These are phyloP conservation scores for Timema cristinae DNA, from an alignment of 2,888 invertebrate species.

Conservation along the genomic window DNA sequence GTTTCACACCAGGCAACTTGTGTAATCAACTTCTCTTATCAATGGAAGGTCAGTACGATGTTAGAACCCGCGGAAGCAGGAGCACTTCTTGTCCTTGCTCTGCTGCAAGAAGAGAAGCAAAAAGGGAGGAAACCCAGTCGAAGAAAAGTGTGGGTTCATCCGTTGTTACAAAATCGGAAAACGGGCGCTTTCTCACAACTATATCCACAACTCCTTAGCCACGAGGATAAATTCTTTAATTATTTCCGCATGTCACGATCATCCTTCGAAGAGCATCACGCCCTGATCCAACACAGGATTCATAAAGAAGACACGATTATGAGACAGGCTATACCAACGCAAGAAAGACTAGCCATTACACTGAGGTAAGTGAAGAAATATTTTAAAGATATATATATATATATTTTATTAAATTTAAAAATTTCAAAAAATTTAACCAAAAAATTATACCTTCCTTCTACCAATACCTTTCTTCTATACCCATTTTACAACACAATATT, in stretches of 20 bases:
- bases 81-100: constrained; percentile 5
- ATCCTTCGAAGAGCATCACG: neutral
- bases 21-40: too few species aligned
- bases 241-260: constrained; percentile 3
- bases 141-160: neutral
- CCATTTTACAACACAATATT: neutral
- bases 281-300: constrained; percentile 3
- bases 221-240: constrained; percentile 6
- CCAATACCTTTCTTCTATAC: neutral
- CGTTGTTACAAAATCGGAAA: constrained; percentile 2
- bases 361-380: constrained; percentile 2
- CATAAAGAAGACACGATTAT: constrained; percentile 8
- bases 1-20: too few species aligned
- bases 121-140: neutral
- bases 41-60: too few species aligned
- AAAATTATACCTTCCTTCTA: neutral
- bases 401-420: neutral
- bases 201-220: neutral
- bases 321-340: neutral
- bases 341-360: constrained; percentile 9
- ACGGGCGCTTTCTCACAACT: constrained; percentile 2
- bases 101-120: neutral
- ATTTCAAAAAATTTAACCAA: neutral
- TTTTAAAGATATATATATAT: neutral
- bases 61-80: neutral